Conservation (phyloP, 2,888 invertebrate species). For the Trichopoda pennipes region DNA sequence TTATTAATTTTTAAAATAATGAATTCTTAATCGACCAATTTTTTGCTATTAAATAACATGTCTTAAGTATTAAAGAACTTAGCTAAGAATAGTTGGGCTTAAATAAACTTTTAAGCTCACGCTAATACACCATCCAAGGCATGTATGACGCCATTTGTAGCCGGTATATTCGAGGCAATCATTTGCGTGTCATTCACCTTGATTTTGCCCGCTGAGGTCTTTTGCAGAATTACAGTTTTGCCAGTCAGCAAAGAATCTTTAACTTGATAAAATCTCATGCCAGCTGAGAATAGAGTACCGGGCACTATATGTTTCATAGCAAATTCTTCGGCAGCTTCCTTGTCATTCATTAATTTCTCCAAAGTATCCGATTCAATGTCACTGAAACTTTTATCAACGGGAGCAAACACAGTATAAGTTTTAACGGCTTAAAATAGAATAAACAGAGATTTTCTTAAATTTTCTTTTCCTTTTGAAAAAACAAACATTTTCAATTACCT, state of each 20-base stretch:
- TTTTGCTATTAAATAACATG: slow-evolving; percentile 39
- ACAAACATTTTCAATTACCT: slow-evolving; percentile 71
- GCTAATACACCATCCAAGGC: slow-evolving; percentile 87
- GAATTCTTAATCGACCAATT: slow-evolving; percentile 39
- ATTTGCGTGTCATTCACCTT: slow-evolving; percentile 92
- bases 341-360: slow-evolving; percentile 84
- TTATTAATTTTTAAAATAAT: slow-evolving; percentile 12
- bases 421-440: slow-evolving; percentile 84
- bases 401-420: slow-evolving; percentile 92
- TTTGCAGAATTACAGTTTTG: slow-evolving; percentile 89
- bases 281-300: slow-evolving; percentile 91
- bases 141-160: slow-evolving; percentile 93
- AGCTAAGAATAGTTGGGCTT: slow-evolving; percentile 8
- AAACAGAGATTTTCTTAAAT: neutral
- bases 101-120: slow-evolving; percentile 73
- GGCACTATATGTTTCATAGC: slow-evolving; percentile 89
- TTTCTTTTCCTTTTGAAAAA: neutral
- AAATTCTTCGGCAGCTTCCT: slow-evolving; percentile 86
- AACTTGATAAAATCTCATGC: slow-evolving; percentile 93
- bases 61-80: slow-evolving; percentile 64
- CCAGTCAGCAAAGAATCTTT: slow-evolving; percentile 89
- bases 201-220: slow-evolving; percentile 88
- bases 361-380: slow-evolving; percentile 84
- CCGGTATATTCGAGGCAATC: slow-evolving; percentile 91
- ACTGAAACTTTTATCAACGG: slow-evolving; percentile 91